A percentile compares a stretch with the other conserved stretches of the same genome.
Conservation (phyloP, 2,113 vertebrate genomes). For the Phyllostomus hastatus region DNA sequence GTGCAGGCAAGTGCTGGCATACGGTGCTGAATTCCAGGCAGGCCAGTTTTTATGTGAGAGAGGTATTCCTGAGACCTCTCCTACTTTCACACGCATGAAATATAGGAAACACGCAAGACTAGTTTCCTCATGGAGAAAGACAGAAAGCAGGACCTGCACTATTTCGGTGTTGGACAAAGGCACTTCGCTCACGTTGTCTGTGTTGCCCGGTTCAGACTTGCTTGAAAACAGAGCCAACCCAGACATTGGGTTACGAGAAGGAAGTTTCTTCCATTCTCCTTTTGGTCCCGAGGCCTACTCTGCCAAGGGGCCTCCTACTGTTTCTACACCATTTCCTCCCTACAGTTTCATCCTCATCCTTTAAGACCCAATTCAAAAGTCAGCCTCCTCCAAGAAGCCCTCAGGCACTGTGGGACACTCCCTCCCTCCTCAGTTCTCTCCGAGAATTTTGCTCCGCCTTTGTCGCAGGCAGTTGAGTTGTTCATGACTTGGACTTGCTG, state of each 20-base stretch:
- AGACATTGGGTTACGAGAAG: not conserved
- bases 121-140: not conserved
- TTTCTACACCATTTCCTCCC: not conserved
- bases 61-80: not conserved
- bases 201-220: not conserved
- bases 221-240: not conserved
- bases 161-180: not conserved
- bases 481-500: not conserved
- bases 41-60: not conserved
- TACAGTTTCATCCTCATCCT: not conserved
- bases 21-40: not conserved
- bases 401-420: not conserved
- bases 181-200: not conserved
- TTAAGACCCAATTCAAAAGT: not conserved
- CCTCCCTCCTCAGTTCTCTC: not conserved
- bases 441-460: not conserved
- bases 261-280: too few relatives aligned
- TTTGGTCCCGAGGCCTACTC: not conserved
- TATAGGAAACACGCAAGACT: too few relatives aligned
- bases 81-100: not conserved
- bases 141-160: not conserved
- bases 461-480: not conserved
- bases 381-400: not conserved
- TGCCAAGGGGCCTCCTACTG: not conserved
- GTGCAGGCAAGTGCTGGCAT: too few relatives aligned